These are phyloP conservation scores for Masticophis lateralis DNA, from an alignment of 2,797 vertebrate genomes.

Conservation along the genomic window DNA sequence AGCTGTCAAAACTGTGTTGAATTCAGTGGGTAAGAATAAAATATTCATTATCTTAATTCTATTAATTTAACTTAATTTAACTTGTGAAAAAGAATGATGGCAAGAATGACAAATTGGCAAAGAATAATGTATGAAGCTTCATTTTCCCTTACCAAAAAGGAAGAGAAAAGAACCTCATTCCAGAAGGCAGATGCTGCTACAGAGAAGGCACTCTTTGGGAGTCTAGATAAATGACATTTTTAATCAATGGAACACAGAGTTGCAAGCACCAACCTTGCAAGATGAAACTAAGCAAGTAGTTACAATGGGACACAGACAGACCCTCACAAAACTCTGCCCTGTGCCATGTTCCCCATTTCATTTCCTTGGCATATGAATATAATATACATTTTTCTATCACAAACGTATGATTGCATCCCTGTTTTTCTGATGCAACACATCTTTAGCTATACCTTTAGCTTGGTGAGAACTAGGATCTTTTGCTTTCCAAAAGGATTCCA, in stretches of 20 bases:
- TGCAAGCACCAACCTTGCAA: not conserved
- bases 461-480: not conserved
- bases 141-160: not conserved
- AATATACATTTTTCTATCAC: not conserved
- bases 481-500: not conserved
- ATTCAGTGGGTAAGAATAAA: not conserved
- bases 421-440: not conserved
- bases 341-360: not conserved
- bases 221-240: not conserved
- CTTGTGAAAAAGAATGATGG: not conserved
- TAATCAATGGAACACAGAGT: not conserved
- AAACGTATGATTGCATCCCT: not conserved
- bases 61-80: not conserved
- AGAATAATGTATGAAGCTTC: not conserved
- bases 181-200: not conserved
- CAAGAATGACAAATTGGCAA: not conserved
- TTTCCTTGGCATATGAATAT: not conserved
- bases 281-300: not conserved
- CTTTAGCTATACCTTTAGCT: not conserved
- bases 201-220: not conserved
- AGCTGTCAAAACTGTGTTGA: not conserved
- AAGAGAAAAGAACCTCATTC: not conserved
- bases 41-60: not conserved
- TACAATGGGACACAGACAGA: not conserved
- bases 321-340: not conserved